These are phyloP conservation scores for Pyrochroa serraticornis DNA, from an alignment of 2,888 invertebrate genomes.

Conservation along the genomic window DNA sequence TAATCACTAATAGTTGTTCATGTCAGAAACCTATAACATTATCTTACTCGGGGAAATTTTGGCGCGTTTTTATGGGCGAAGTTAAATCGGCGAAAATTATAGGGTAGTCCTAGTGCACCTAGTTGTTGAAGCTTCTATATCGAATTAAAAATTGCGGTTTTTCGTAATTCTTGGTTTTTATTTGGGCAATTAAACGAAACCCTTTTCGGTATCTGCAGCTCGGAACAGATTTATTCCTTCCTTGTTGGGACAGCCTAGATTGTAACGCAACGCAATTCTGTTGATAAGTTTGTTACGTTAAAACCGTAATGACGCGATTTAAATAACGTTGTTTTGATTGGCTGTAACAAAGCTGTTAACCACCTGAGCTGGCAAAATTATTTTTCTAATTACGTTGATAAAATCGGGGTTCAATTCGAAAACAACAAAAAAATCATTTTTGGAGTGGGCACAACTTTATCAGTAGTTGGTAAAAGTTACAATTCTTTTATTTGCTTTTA, in stretches of 20 bases:
- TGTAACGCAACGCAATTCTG: no score
- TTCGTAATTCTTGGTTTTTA: not conserved
- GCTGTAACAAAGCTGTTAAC: no score
- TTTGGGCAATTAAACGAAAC: not conserved
- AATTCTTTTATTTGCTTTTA: no score
- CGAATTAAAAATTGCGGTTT: not conserved
- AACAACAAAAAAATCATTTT: no score
- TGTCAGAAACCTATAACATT: not conserved
- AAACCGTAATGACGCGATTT: no score
- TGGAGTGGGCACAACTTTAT: no score
- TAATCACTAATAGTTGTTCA: not conserved
- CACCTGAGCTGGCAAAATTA: no score
- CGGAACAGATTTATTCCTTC: constrained; percentile 1
- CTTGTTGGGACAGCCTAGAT: not conserved
- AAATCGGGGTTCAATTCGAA: no score
- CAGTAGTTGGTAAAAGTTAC: no score
- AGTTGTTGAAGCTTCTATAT: not conserved
- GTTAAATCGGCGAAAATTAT: not conserved
- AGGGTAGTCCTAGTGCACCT: not conserved
- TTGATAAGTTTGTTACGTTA: no score
- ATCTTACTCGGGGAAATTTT: not conserved
- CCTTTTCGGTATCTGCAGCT: not conserved
- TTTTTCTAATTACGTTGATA: no score
- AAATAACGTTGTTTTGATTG: no score
- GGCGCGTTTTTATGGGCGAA: not conserved